Evolutionary conservation across 2,888 invertebrate species (phyloP).

Genomic region (Resseliella maxima): DNA sequence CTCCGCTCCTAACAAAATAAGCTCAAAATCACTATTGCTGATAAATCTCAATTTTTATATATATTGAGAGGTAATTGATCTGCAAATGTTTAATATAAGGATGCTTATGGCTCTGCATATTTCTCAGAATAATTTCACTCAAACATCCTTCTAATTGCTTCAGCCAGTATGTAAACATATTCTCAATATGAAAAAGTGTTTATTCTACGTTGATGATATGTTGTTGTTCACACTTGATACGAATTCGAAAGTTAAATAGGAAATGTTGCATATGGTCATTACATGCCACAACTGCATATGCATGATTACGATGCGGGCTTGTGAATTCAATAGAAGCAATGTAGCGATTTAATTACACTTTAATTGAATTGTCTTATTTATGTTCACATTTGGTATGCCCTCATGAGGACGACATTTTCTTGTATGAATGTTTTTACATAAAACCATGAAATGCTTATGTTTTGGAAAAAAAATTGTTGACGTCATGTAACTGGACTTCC

Average conservation of each 20-base stretch:
- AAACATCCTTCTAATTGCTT: background rate
- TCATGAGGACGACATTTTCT: background rate
- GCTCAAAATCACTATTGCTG: too few species aligned
- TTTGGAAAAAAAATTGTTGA: background rate
- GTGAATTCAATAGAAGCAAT: background rate
- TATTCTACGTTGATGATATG: background rate
- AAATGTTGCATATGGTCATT: conserved; percentile 2
- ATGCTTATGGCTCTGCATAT: background rate
- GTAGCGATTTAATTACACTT: conserved; percentile 17
- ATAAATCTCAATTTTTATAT: too few species aligned
- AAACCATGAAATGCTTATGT: background rate
- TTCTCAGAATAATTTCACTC: background rate
- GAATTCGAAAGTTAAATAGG: background rate
- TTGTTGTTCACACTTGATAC: background rate
- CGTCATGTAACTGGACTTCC: background rate
- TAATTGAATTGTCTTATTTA: background rate
- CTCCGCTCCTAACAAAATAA: too few species aligned
- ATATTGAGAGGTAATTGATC: background rate
- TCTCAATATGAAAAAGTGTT: background rate
- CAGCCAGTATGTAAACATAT: too few species aligned
- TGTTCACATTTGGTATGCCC: background rate
- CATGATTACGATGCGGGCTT: background rate
- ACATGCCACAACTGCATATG: background rate
- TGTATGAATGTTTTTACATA: background rate
- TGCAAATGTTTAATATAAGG: background rate